Conservation (phyloP, 2,888 invertebrate genomes). For the Allygus modestus region DNA sequence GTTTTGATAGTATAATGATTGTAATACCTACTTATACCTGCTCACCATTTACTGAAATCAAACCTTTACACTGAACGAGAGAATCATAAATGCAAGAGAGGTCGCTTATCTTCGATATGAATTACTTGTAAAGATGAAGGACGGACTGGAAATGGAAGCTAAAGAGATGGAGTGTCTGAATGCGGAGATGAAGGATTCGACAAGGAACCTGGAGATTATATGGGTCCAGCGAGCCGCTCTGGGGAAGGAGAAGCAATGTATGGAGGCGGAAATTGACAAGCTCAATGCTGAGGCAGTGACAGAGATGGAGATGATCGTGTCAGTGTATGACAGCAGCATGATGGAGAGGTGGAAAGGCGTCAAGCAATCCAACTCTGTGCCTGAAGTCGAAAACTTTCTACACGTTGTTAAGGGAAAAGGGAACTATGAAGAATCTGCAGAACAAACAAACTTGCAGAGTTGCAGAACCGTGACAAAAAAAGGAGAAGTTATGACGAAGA, state of each 20-base stretch:
- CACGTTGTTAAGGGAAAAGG: slow-evolving; percentile 66
- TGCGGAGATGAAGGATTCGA: slow-evolving; percentile 72
- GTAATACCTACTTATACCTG: too few species aligned
- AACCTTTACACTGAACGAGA: neutral
- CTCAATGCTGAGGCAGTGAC: slow-evolving; percentile 70
- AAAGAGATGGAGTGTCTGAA: slow-evolving; percentile 72
- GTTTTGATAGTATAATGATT: too few species aligned
- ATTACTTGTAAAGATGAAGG: slow-evolving; percentile 67
- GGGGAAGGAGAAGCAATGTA: slow-evolving; percentile 71
- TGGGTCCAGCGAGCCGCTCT: slow-evolving; percentile 72
- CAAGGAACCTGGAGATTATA: slow-evolving; percentile 71
- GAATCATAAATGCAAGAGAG: neutral
- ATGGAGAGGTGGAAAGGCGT: slow-evolving; percentile 72
- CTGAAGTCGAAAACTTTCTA: slow-evolving; percentile 66
- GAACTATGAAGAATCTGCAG: slow-evolving; percentile 66
- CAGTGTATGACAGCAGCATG: slow-evolving; percentile 72
- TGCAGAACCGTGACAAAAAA: slow-evolving; percentile 17
- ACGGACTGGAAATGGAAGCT: slow-evolving; percentile 70
- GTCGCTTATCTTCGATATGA: slow-evolving; percentile 43
- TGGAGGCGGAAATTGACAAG: slow-evolving; percentile 71
- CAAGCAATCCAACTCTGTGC: slow-evolving; percentile 63
- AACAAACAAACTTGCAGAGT: slow-evolving; percentile 26
- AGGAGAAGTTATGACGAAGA: neutral
- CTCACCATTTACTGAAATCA: too few species aligned
- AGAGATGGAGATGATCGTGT: slow-evolving; percentile 72